These are phyloP conservation scores for Oryzias celebensis DNA, from an alignment of 2,113 vertebrate genomes.

Conservation along the genomic window DNA sequence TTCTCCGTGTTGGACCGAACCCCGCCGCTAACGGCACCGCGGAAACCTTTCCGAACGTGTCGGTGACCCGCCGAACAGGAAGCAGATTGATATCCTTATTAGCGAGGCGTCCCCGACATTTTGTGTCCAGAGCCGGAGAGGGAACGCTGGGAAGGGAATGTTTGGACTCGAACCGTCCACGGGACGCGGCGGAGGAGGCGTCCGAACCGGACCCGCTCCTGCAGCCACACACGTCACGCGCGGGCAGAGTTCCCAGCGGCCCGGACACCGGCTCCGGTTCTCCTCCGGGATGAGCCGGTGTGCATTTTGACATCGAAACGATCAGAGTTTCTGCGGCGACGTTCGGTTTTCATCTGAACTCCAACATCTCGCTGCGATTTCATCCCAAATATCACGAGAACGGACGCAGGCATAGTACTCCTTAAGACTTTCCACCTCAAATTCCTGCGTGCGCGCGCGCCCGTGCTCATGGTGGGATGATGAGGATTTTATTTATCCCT, in stretches of 20 bases:
- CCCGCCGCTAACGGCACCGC: too few species aligned
- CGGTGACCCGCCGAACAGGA: constrained; percentile 32
- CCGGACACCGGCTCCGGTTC: too few species aligned
- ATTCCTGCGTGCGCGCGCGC: constrained; percentile 53
- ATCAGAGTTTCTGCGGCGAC: too few species aligned
- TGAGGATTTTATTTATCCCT: constrained; percentile 65
- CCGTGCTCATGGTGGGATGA: constrained; percentile 57
- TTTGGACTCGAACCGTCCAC: too few species aligned
- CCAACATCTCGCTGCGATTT: constrained; percentile 43
- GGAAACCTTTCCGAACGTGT: too few species aligned
- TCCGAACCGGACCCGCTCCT: too few species aligned
- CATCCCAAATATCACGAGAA: constrained; percentile 63
- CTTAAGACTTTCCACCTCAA: constrained; percentile 70
- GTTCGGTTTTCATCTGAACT: not conserved
- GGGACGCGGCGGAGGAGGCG: too few species aligned
- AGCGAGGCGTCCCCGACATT: constrained; percentile 66
- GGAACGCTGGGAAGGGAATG: constrained; percentile 39
- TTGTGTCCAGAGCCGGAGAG: constrained; percentile 63
- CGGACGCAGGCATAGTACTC: constrained; percentile 55
- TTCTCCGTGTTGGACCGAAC: constrained; percentile 5
- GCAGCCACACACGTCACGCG: too few species aligned
- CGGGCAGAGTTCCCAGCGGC: too few species aligned
- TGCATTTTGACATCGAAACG: too few species aligned
- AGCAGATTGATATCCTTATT: constrained; percentile 66
- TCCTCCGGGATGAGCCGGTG: too few species aligned